These are phyloP conservation scores for Drosophila nigrodunni DNA, from an alignment of 1,140 invertebrate species.

Conservation along the genomic window DNA sequence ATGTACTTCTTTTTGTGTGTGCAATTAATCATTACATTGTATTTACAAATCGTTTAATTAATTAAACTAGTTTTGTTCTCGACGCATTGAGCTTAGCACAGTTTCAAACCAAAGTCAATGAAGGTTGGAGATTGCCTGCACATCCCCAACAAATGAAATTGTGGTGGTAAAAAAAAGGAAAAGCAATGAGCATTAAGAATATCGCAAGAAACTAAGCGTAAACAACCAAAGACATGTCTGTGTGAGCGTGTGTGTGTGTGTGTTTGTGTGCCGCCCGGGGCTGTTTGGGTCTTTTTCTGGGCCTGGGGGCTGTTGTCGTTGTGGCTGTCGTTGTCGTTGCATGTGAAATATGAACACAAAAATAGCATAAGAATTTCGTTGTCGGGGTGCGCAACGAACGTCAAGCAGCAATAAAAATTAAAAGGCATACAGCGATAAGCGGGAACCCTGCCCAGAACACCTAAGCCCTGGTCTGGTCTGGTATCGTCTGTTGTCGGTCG, in stretches of 20 bases:
- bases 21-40: conserved; percentile 48
- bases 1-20: conserved; percentile 12
- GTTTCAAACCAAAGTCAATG: conserved; percentile 14
- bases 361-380: conserved; percentile 67
- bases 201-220: conserved; percentile 43
- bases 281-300: conserved; percentile 32
- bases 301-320: conserved; percentile 44
- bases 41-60: conserved; percentile 55
- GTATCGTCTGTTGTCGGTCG: not conserved
- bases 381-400: conserved; percentile 46
- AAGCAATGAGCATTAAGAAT: conserved; percentile 39
- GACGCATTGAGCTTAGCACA: conserved; percentile 35
- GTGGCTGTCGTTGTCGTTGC: conserved; percentile 37
- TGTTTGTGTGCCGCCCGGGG: conserved; percentile 42
- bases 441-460: conserved; percentile 22
- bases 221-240: conserved; percentile 25
- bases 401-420: conserved; percentile 72
- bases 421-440: conserved; percentile 80
- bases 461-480: conserved; percentile 1
- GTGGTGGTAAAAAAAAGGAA: conserved; percentile 13
- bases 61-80: conserved; percentile 33
- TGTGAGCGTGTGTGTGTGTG: conserved; percentile 27
- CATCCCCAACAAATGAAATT: conserved; percentile 17
- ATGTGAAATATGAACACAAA: conserved; percentile 74
- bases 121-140: conserved; percentile 4